A percentile compares a stretch with the other conserved stretches of the same genome.
Conservation (phyloP, 1,140 invertebrate species). For the Drosophila lacteicornis region DNA sequence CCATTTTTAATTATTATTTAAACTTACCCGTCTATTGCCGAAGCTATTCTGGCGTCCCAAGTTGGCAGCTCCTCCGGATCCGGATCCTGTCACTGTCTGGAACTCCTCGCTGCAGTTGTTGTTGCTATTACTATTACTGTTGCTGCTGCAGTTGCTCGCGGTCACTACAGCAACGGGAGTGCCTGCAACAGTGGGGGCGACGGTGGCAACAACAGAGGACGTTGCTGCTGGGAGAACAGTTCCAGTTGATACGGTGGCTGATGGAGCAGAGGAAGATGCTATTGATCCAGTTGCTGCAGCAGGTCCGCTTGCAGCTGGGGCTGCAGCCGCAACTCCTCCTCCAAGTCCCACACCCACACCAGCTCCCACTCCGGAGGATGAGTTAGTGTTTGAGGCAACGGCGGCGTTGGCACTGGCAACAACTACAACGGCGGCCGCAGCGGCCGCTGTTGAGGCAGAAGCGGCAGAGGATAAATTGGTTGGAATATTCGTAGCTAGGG, state of each 20-base stretch:
- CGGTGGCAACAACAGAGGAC: constrained; percentile 21
- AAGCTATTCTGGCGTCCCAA: constrained; percentile 82
- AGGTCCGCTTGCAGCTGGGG: background rate
- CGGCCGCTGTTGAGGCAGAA: constrained; percentile 70
- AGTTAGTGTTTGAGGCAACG: constrained; percentile 65
- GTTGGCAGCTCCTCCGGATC: constrained; percentile 46
- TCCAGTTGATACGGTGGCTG: constrained; percentile 26
- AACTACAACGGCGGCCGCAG: constrained; percentile 76
- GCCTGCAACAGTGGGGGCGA: constrained; percentile 6
- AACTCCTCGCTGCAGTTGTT: constrained; percentile 71
- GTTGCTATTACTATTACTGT: constrained; percentile 48
- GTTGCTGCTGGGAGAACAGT: constrained; percentile 37
- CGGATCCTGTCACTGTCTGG: constrained; percentile 35
- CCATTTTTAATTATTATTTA: too few species aligned
- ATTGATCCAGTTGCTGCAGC: constrained; percentile 27
- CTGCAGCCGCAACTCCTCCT: background rate
- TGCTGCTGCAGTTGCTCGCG: constrained; percentile 49
- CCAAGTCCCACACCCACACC: constrained; percentile 24
- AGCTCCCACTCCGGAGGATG: constrained; percentile 37
- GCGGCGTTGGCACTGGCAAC: constrained; percentile 69
- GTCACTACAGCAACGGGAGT: constrained; percentile 24
- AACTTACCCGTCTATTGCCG: constrained; percentile 82
- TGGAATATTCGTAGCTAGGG: constrained; percentile 84
- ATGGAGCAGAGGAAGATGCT: constrained; percentile 26
- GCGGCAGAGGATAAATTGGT: constrained; percentile 79